Base-by-base conservation (phyloP, 1,140 invertebrate species). In the Cotesia typhae region DNA sequence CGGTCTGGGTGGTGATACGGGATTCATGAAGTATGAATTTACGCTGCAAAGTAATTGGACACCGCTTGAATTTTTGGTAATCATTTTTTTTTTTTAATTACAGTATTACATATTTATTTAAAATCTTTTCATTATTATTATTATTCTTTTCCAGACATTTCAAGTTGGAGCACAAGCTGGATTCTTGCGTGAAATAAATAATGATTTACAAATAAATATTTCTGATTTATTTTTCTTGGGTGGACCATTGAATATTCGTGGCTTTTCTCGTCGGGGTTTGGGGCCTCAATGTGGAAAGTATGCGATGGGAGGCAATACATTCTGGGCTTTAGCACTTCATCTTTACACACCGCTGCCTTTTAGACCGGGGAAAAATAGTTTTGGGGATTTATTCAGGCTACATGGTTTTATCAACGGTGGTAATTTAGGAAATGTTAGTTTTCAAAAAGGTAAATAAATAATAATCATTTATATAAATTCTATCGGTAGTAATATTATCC, bases 321-420 rank as follows among this genome's bases (percentile, higher is more conserved):
- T 93, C 85, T 97, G 95, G 94, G 89, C 93, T 9, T 87, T 88
- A 7, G 95, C 91, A 0, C 77, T 95, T 36, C 95, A 97, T 86
- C 76, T 96, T 1, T 97, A 93, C 83, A 91, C 92, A 5, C 95
- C 95, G 47, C 87, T 97, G 63, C 96, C 96, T 53, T 96, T 97
- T 84, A 89, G 90, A 70, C 91, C 93, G 3, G 91, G 92, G 14
- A 87, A 88, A 76, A 92, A 92, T 65, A 91, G 91, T 36, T 91
- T 96, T 76, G 93, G 93, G 3, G 92, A 95, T 71, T 86, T 94
- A 38, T 94, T 96, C 80, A 89, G 92, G 68, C 90, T 93, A 6
- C 95, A 97, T 82, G 89, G 93, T 52, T 98, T 97, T 87, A 75
- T 94, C 59, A 97, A 95, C 85, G 92, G 89, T 61, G 96, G 96